A percentile compares a stretch with the other conserved stretches of the same genome.
These are phyloP conservation scores for Pluvialis apricaria DNA, from an alignment of 2,113 vertebrate genomes.

Conservation along the genomic window DNA sequence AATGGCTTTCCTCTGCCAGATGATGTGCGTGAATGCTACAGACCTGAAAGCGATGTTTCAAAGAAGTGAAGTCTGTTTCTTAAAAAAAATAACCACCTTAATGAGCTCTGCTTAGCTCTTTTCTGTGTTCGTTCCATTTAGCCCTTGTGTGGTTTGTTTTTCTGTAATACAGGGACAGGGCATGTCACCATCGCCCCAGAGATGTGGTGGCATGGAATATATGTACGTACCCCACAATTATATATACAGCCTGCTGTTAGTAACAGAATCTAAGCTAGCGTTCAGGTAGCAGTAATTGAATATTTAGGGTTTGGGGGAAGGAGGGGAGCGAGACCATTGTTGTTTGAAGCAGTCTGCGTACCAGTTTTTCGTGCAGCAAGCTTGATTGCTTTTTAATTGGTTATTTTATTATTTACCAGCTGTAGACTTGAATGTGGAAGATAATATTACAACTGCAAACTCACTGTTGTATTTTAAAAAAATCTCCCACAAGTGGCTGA, in stretches of 20 bases:
- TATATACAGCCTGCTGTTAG: not conserved
- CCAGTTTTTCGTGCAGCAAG: not conserved
- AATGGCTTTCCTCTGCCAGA: not conserved
- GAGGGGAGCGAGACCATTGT: accelerated
- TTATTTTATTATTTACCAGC: not conserved
- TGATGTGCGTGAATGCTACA: not conserved
- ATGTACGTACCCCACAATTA: not conserved
- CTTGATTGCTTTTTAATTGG: not conserved
- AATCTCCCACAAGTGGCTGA: not conserved
- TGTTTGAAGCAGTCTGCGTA: not conserved
- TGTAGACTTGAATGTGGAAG: not conserved
- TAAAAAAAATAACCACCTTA: not conserved
- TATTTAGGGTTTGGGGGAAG: not conserved
- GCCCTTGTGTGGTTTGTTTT: not conserved
- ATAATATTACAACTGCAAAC: not conserved
- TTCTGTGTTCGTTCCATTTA: not conserved
- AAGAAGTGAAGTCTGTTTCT: not conserved
- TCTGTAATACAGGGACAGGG: not conserved
- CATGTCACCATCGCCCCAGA: not conserved
- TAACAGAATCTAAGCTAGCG: not conserved
- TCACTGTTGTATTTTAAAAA: not conserved
- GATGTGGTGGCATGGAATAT: not conserved
- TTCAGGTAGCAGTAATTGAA: not conserved
- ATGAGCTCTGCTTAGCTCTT: not conserved
- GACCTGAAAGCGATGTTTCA: not conserved